phyloP scores from a whole-genome alignment of 2,797 vertebrate species.

The Ambastaia sidthimunki region DNA sequence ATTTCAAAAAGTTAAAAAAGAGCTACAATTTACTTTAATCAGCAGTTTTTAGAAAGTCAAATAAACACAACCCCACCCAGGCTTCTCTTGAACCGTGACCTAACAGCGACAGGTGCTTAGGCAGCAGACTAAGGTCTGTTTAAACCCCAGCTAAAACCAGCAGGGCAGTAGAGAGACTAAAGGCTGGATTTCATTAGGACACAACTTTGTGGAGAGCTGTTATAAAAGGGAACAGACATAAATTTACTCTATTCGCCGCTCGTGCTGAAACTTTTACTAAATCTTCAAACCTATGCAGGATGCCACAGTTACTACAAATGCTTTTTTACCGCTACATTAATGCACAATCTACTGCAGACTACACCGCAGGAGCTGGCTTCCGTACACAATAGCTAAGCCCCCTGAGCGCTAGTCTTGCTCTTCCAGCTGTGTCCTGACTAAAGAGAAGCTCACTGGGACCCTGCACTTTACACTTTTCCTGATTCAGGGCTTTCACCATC shows the following conservation, averaged over 20 bases:
- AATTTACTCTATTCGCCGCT: slow-evolving; percentile 5
- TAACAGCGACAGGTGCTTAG: slow-evolving; percentile 46
- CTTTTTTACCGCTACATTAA: not conserved
- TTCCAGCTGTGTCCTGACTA: slow-evolving; percentile 36
- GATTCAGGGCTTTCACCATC: slow-evolving; percentile 56
- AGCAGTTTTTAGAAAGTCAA: not conserved
- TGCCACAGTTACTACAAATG: not conserved
- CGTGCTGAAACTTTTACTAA: not conserved
- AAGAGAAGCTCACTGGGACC: slow-evolving; percentile 36
- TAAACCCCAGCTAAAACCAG: slow-evolving; percentile 36
- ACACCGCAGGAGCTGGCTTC: not conserved
- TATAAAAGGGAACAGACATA: slow-evolving; percentile 32
- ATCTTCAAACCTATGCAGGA: not conserved
- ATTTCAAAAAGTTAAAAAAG: not conserved
- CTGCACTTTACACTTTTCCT: slow-evolving; percentile 33
- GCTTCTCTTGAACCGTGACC: slow-evolving; percentile 11
- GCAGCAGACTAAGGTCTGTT: slow-evolving; percentile 31
- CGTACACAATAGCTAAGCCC: not conserved
- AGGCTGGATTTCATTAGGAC: slow-evolving; percentile 30
- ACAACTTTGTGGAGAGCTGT: slow-evolving; percentile 28
- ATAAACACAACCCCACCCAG: slow-evolving; percentile 14
- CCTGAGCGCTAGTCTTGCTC: slow-evolving; percentile 20
- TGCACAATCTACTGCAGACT: not conserved
- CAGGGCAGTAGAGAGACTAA: not conserved
- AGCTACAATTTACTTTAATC: slow-evolving; percentile 2